Conservation (phyloP, 2,888 invertebrate species). For the Drosophila tanythrix region DNA sequence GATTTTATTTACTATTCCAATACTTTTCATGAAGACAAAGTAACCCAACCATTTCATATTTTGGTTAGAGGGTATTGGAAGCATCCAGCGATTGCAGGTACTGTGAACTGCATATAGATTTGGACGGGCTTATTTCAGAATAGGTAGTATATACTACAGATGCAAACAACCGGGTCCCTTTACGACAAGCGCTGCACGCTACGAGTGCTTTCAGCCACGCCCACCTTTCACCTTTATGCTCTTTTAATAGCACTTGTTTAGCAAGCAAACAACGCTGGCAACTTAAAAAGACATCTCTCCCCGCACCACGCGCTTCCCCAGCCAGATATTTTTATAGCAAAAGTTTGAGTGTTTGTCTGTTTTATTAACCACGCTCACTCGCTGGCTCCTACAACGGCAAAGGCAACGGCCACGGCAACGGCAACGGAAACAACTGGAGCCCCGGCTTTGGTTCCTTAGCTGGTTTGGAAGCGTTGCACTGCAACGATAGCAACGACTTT, state of each 20-base stretch:
- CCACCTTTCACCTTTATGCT: constrained; percentile 74
- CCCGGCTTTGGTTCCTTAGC: constrained; percentile 10
- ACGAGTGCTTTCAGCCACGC: constrained; percentile 36
- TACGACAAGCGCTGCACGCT: constrained; percentile 53
- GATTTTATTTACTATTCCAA: not conserved
- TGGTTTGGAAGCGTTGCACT: constrained; percentile 21
- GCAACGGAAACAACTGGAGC: constrained; percentile 4
- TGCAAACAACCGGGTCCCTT: constrained; percentile 50
- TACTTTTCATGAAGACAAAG: not conserved
- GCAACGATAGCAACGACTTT: constrained; percentile 29
- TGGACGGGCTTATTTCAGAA: constrained; percentile 37
- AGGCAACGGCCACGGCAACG: constrained; percentile 4
- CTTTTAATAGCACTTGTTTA: constrained; percentile 80
- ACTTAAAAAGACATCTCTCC: constrained; percentile 58
- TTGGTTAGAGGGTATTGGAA: constrained; percentile 8
- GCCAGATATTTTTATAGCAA: constrained; percentile 79
- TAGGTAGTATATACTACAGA: constrained; percentile 16
- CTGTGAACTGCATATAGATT: constrained; percentile 40
- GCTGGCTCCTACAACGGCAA: constrained; percentile 37
- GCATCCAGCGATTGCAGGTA: constrained; percentile 5
- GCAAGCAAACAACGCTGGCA: constrained; percentile 75
- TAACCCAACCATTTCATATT: not conserved
- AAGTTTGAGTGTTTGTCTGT: constrained; percentile 83
- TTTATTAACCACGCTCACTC: constrained; percentile 79
- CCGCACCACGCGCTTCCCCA: constrained; percentile 17